Base-by-base conservation (phyloP, 1,140 invertebrate genomes). In the Trigoniulus corallinus region DNA sequence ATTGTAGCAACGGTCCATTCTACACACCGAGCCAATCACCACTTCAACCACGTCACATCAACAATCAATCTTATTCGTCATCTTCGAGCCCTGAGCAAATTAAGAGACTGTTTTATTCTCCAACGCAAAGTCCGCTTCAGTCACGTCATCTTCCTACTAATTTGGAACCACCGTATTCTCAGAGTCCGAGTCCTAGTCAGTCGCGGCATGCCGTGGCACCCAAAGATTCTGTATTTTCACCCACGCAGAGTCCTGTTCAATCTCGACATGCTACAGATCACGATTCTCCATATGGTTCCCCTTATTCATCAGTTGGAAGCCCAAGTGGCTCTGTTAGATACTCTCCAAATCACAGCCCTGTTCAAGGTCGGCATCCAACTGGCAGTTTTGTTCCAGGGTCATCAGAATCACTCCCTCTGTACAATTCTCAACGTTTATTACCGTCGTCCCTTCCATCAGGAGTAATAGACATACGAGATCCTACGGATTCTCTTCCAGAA, bases 241-340 rank as follows among this genome's bases (percentile, higher is more conserved):
- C 86, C 7, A 87, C 83, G 2, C 85, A 89, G 60, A 88, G 84
- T 26, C 86, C 85, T 12, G 79, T 88, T 26, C 83, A 88, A 67
- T 69, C 54, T 56, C 67, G 43, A 61, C 61, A 62, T 46, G 53
- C 48, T 44, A 55, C 52, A 4, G 39, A 43, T 37, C 50, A 39
- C 7, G 50, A 51, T 18, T 51, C 50, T 27, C 50, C 50, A 4
- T 51, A 51, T 26, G 23, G 43, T n/a, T 51, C 50, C 3, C 50
- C 50, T 2, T 51, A 51, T 24, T 51, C 50, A 20, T 51, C 50
- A n/a, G 43, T 58, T 25, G 53, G 55, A 3, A 51, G 57, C 27
- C 54, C 54, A 45, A 48, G 51, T 20, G 52, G 48, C 24, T 57
- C 56, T 15, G 47, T 52, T 7, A 22, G 50, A 18, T 57, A 56